Conservation (phyloP, 2,113 vertebrate species). For the Dipodomys stephensi region DNA sequence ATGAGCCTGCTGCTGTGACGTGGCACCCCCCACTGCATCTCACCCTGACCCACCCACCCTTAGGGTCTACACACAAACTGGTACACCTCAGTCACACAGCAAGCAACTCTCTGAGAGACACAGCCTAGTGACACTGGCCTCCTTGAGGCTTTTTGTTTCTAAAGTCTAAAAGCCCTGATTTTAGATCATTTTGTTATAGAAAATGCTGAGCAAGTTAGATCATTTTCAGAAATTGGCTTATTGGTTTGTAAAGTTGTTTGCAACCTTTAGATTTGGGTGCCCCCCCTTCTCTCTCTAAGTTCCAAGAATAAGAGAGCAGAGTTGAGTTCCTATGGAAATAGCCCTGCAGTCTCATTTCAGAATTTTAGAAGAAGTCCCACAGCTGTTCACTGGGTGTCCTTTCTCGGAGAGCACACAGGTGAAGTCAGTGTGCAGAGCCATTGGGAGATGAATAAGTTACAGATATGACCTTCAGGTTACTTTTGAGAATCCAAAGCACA, state of each 20-base stretch:
- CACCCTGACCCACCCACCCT: background rate
- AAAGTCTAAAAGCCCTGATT: background rate
- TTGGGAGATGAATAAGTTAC: slow-evolving; percentile 48
- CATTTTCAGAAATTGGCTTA: background rate
- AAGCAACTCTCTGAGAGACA: background rate
- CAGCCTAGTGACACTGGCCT: background rate
- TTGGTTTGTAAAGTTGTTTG: background rate
- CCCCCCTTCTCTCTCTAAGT: background rate
- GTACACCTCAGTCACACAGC: background rate
- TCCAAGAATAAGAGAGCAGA: slow-evolving; percentile 18
- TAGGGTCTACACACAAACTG: too few relatives aligned
- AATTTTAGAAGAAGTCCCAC: background rate
- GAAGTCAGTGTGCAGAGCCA: background rate
- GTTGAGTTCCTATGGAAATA: slow-evolving; percentile 16
- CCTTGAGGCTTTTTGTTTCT: background rate
- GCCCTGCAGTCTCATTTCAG: slow-evolving; percentile 19
- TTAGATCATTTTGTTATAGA: background rate
- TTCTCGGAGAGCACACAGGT: slow-evolving; percentile 46
- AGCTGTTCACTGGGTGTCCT: background rate
- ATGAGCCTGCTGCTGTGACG: too few relatives aligned
- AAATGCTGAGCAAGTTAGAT: background rate
- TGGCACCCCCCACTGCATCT: background rate
- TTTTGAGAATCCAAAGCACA: slow-evolving; percentile 24
- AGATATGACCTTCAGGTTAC: slow-evolving; percentile 29
- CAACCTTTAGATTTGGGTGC: background rate